Base-by-base conservation (phyloP, 1,140 invertebrate genomes). In the Ruditapes philippinarum region DNA sequence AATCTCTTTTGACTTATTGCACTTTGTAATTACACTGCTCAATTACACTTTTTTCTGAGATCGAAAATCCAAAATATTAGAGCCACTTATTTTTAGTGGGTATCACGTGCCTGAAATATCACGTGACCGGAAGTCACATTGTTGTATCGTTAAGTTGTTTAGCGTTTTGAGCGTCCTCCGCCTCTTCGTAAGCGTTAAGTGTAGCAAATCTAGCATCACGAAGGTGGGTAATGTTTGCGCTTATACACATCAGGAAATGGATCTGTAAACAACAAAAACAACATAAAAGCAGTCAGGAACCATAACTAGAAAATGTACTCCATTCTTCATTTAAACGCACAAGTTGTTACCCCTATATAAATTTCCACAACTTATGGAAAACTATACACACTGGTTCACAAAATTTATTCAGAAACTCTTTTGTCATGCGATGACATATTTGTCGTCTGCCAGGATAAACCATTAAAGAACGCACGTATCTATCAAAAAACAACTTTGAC, bases 221-320 rank as follows among this genome's bases (percentile, higher is more conserved):
- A 31, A 94, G 91, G 80, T 93, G 93, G 14, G 91, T 93, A 57
- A 93, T 92, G 89, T 94, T 94, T 14, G 93, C 92, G n/a, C 91
- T 91, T 25, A 94, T 91, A 45, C 89, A 91, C 31, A 93, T 93
- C 70, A 94, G 89, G 91, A 94, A 94, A 65, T 92, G 92, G 40
- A 94, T 89, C 93, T 94, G 90, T 0, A 89, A 92, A 74, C 33
- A 70, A 12, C 14, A 70, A 70, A 7, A n/a, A n/a, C n/a, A n/a
- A n/a, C n/a, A n/a, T n/a, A n/a, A n/a, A n/a, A n/a, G n/a, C n/a
- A n/a, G n/a, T n/a, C n/a, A n/a, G n/a, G n/a, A n/a, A n/a, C n/a
- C n/a, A n/a, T n/a, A n/a, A n/a, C n/a, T n/a, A n/a, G n/a, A n/a
- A n/a, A n/a, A n/a, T n/a, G n/a, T n/a, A n/a, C n/a, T n/a, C n/a